Conservation (phyloP, 2,797 vertebrate genomes). For the Bufotes viridis region DNA sequence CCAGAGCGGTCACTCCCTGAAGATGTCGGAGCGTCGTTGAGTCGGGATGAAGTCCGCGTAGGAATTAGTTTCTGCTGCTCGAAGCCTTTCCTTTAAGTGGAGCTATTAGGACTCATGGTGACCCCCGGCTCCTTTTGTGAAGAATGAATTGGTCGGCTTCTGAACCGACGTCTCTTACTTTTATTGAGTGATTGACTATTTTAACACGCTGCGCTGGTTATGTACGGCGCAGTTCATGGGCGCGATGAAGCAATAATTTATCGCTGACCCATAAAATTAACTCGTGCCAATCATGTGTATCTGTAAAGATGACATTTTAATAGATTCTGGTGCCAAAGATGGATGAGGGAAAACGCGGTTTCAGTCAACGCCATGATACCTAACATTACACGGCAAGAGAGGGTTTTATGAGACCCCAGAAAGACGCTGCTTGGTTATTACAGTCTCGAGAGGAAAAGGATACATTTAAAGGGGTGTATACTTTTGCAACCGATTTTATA, state of each 20-base stretch:
- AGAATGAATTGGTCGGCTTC: constrained; percentile 67
- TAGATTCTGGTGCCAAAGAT: constrained; percentile 55
- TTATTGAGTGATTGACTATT: constrained; percentile 73
- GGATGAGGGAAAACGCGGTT: constrained; percentile 27
- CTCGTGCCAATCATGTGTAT: constrained; percentile 71
- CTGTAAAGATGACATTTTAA: constrained; percentile 66
- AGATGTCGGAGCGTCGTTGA: constrained; percentile 43
- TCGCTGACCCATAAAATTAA: constrained; percentile 75
- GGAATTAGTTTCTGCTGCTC: constrained; percentile 36
- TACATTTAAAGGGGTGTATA: not conserved
- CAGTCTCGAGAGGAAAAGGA: not conserved
- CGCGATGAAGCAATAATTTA: constrained; percentile 74
- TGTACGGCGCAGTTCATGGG: constrained; percentile 71
- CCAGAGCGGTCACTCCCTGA: constrained; percentile 29
- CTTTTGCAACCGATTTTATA: not conserved
- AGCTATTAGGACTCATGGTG: constrained; percentile 53
- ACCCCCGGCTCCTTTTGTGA: constrained; percentile 60
- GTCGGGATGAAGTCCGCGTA: not conserved
- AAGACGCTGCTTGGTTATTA: not conserved
- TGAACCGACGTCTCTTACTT: constrained; percentile 71
- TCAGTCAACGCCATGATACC: constrained; percentile 19
- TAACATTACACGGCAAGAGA: not conserved
- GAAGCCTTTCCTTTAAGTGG: constrained; percentile 39
- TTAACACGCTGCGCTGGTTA: constrained; percentile 69
- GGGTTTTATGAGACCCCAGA: not conserved